A percentile compares a stretch with the other conserved stretches of the same genome.
These are phyloP conservation scores for Xiphophorus couchianus DNA, from an alignment of 2,113 vertebrate species.

Conservation along the genomic window DNA sequence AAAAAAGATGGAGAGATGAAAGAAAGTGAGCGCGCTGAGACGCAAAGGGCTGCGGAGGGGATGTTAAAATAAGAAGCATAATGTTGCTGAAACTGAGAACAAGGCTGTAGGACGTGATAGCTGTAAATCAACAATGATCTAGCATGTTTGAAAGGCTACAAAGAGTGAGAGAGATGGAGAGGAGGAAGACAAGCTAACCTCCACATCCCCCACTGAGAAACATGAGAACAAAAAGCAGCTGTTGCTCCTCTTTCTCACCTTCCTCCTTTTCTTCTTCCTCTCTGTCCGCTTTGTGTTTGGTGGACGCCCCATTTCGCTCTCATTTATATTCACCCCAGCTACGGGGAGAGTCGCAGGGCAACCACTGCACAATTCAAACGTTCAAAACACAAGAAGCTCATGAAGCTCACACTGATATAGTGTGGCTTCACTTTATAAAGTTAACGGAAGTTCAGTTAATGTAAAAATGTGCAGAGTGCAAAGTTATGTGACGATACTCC, in stretches of 20 bases:
- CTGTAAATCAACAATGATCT: constrained; percentile 3
- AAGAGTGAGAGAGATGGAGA: not conserved
- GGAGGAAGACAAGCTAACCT: constrained; percentile 31
- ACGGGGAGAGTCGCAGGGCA: constrained; percentile 39
- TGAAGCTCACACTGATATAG: constrained; percentile 18
- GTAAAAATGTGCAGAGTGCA: too few species aligned
- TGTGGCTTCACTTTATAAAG: constrained; percentile 1
- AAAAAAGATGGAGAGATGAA: not conserved
- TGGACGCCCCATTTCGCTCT: constrained; percentile 40
- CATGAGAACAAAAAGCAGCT: constrained; percentile 29
- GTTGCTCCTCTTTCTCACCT: constrained; percentile 20
- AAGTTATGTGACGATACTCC: too few species aligned
- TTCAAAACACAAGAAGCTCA: constrained; percentile 26
- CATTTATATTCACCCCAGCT: constrained; percentile 65
- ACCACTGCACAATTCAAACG: constrained; percentile 20
- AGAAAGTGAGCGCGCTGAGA: not conserved
- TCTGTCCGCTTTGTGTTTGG: constrained; percentile 21
- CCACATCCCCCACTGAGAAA: not conserved
- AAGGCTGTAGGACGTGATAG: not conserved
- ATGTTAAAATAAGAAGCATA: not conserved
- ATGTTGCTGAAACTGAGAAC: not conserved
- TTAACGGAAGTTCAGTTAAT: too few species aligned
- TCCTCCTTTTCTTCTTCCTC: constrained; percentile 7
- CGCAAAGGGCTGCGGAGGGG: not conserved
- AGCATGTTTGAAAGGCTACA: not conserved